A percentile compares a stretch with the other conserved stretches of the same genome.
phyloP scores from a whole-genome alignment of 2,888 invertebrate species.

The Tryphoninae sp. region DNA sequence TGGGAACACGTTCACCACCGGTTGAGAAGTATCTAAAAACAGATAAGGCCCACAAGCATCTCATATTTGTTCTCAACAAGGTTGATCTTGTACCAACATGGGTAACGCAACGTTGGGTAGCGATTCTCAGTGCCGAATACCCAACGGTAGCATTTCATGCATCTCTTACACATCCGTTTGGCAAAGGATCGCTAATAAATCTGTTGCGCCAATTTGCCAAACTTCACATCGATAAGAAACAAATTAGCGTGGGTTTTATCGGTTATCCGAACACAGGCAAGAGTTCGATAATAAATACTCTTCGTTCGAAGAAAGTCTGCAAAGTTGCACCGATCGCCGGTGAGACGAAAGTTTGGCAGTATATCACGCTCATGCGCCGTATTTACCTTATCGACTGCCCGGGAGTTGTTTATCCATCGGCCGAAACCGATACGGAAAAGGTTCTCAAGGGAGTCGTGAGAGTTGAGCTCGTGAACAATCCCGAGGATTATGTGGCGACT shows the following conservation, averaged over 20 bases:
- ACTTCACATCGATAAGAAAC: slow-evolving; percentile 97
- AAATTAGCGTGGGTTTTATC: slow-evolving; percentile 99
- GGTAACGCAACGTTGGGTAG: slow-evolving; percentile 99
- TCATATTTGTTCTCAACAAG: slow-evolving; percentile 98
- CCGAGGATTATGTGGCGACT: slow-evolving; percentile 95
- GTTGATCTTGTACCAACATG: slow-evolving; percentile 98
- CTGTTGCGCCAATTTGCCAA: slow-evolving; percentile 97
- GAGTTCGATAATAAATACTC: slow-evolving; percentile 98
- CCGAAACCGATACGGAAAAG: slow-evolving; percentile 96
- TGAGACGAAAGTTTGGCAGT: slow-evolving; percentile 99
- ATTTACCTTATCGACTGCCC: slow-evolving; percentile 99
- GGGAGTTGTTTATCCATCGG: slow-evolving; percentile 98
- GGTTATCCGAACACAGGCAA: slow-evolving; percentile 99
- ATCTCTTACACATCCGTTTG: slow-evolving; percentile 99
- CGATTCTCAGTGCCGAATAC: slow-evolving; percentile 95
- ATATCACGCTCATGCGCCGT: slow-evolving; percentile 97
- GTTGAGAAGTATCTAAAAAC: slow-evolving; percentile 94
- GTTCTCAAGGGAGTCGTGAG: slow-evolving; percentile 99
- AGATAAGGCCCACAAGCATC: slow-evolving; percentile 98
- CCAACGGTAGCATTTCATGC: slow-evolving; percentile 99
- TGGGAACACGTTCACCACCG: slow-evolving; percentile 96
- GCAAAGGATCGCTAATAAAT: slow-evolving; percentile 98
- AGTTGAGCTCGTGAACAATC: slow-evolving; percentile 95
- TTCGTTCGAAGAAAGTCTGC: slow-evolving; percentile 98
- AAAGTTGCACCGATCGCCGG: slow-evolving; percentile 99